A percentile compares a stretch with the other conserved stretches of the same genome.
These are phyloP conservation scores for Brachylomia viminalis DNA, from an alignment of 2,888 invertebrate genomes.

Conservation along the genomic window DNA sequence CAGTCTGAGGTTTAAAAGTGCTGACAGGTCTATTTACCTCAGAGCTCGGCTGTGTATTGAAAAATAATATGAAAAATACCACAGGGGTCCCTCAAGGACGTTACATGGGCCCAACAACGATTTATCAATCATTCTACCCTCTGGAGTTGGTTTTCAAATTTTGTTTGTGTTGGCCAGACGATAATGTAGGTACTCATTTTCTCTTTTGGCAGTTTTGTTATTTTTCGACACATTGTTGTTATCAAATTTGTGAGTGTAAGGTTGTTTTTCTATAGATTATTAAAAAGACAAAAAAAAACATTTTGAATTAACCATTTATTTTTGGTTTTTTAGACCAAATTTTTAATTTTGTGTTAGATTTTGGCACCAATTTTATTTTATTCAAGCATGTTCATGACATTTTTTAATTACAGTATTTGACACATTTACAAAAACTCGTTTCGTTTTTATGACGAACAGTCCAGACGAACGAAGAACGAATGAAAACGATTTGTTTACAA, in stretches of 20 bases:
- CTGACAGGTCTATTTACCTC: slow-evolving; percentile 60
- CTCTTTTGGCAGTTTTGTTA: slow-evolving; percentile 21
- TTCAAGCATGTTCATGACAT: background rate
- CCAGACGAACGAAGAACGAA: background rate
- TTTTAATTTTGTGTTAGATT: background rate
- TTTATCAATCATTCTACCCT: slow-evolving; percentile 64
- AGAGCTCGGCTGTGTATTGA: slow-evolving; percentile 53
- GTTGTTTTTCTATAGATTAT: background rate
- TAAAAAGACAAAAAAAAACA: background rate
- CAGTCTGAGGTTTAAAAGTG: slow-evolving; percentile 25
- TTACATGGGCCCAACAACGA: slow-evolving; percentile 47
- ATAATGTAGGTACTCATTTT: slow-evolving; percentile 39
- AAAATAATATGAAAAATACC: slow-evolving; percentile 65
- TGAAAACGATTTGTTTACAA: background rate
- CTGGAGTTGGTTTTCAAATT: slow-evolving; percentile 51
- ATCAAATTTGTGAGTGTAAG: background rate
- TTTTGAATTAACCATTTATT: background rate
- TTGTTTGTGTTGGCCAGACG: slow-evolving; percentile 25
- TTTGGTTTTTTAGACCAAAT: background rate
- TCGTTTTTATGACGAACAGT: too few species aligned
- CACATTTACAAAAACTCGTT: background rate
- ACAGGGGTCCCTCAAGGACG: slow-evolving; percentile 40
- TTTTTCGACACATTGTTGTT: slow-evolving; percentile 8
- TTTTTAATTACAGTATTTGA: slow-evolving; percentile 32
- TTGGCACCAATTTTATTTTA: background rate